Conservation (phyloP, 2,888 invertebrate genomes). For the Pyralis farinalis region DNA sequence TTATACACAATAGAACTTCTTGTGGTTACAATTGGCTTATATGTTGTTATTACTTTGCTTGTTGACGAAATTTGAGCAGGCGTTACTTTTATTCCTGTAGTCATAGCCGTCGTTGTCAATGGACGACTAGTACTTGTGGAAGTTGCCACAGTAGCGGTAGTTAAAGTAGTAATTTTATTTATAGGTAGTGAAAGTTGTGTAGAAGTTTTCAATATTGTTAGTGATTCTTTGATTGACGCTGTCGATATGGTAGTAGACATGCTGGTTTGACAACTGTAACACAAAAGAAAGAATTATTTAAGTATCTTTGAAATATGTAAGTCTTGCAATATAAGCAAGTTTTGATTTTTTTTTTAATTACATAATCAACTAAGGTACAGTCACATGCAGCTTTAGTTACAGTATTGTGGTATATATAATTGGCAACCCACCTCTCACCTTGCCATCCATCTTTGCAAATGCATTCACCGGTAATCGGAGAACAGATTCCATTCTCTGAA, state of each 20-base stretch:
- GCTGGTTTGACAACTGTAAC: slow-evolving; percentile 67
- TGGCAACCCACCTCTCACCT: slow-evolving; percentile 83
- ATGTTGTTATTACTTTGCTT: slow-evolving; percentile 14
- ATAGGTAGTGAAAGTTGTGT: slow-evolving; percentile 11
- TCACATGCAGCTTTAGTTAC: too few relatives aligned
- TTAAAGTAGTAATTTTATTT: slow-evolving; percentile 32
- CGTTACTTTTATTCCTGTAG: slow-evolving; percentile 16
- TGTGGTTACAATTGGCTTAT: slow-evolving; percentile 17
- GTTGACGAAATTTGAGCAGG: slow-evolving; percentile 9
- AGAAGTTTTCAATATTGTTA: slow-evolving; percentile 54
- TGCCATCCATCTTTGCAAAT: slow-evolving; percentile 85
- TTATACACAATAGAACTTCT: slow-evolving; percentile 19
- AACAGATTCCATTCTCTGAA: slow-evolving; percentile 80
- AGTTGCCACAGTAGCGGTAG: slow-evolving; percentile 30
- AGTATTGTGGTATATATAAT: too few relatives aligned
- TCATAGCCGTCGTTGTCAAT: slow-evolving; percentile 15
- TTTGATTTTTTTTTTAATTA: too few relatives aligned
- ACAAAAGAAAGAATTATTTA: slow-evolving; percentile 21
- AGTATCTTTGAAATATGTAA: too few relatives aligned
- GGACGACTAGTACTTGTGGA: slow-evolving; percentile 25
- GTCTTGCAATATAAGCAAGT: too few relatives aligned
- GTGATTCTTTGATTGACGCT: slow-evolving; percentile 49
- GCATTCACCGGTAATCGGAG: slow-evolving; percentile 83
- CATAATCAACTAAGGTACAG: too few relatives aligned
- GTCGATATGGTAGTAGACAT: slow-evolving; percentile 49